Evolutionary conservation across 92 coral and sea anemone genomes (phyloP).

Genomic region (Palythoa caribaeorum): DNA sequence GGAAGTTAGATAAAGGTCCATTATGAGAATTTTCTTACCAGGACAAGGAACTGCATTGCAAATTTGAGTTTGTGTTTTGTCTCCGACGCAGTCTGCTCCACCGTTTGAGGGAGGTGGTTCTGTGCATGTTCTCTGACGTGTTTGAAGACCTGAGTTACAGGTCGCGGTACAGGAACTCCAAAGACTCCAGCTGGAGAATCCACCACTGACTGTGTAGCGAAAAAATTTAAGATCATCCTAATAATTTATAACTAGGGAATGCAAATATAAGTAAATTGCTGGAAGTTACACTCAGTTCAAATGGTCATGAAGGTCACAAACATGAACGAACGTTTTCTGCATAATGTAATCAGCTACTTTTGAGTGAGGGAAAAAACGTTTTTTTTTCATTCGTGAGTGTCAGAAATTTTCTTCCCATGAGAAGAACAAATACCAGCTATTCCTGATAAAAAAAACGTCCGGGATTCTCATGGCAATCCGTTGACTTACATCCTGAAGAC

Average conservation of each 20-base stretch:
- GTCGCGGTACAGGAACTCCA: constrained; percentile 44
- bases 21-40: constrained; percentile 32
- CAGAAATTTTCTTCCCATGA: too few species aligned
- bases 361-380: too few species aligned
- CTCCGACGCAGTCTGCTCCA: constrained; percentile 31
- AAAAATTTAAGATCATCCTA: background rate
- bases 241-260: too few species aligned
- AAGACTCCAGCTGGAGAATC: constrained; percentile 45
- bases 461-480: too few species aligned
- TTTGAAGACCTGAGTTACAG: constrained; percentile 48
- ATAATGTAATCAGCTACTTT: too few species aligned
- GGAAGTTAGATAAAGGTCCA: too few species aligned
- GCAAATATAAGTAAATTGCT: too few species aligned
- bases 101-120: constrained; percentile 55
- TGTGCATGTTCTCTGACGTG: constrained; percentile 47
- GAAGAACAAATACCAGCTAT: too few species aligned
- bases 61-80: constrained; percentile 9
- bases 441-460: too few species aligned
- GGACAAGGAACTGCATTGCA: constrained; percentile 51
- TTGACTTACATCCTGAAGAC: too few species aligned
- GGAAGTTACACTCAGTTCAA: too few species aligned
- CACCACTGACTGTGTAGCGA: constrained; percentile 43
- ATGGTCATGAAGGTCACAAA: background rate
- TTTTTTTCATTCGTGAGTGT: too few species aligned
- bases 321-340: background rate